A percentile compares a stretch with the other conserved stretches of the same genome.
Evolutionary conservation across 2,888 invertebrate genomes (phyloP).

Genomic region (Polymixis flavicincta): DNA sequence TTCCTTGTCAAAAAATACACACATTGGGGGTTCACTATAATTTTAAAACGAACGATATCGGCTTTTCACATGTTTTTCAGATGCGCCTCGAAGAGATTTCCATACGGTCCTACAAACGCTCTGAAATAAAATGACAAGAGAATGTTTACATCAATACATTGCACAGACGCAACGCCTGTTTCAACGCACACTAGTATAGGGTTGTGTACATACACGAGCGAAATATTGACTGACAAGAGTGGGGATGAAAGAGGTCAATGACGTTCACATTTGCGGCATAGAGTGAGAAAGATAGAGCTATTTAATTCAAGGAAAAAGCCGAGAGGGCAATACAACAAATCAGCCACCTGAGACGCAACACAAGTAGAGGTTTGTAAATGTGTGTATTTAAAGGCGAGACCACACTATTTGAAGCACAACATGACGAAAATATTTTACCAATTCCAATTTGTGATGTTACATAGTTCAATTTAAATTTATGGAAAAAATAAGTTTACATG

Average conservation of each 20-base stretch:
- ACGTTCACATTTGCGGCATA: slow-evolving; percentile 76
- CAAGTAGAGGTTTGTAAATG: slow-evolving; percentile 30
- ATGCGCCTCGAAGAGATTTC: slow-evolving; percentile 76
- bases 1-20: slow-evolving; percentile 56
- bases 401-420: slow-evolving; percentile 5
- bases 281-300: slow-evolving; percentile 69
- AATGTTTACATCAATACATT: slow-evolving; percentile 88
- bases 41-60: slow-evolving; percentile 72
- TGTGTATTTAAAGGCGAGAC: slow-evolving; percentile 22
- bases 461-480: not conserved
- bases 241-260: slow-evolving; percentile 85
- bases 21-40: slow-evolving; percentile 67
- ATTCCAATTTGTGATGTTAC: not conserved
- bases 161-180: slow-evolving; percentile 79
- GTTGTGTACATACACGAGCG: slow-evolving; percentile 65
- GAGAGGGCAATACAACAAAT: slow-evolving; percentile 80
- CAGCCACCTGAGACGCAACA: slow-evolving; percentile 49
- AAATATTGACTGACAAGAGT: slow-evolving; percentile 77
- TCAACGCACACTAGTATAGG: slow-evolving; percentile 76
- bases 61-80: slow-evolving; percentile 83
- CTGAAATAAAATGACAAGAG: slow-evolving; percentile 86
- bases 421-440: not conserved
- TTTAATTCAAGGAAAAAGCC: slow-evolving; percentile 36
- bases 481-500: not conserved
- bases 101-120: slow-evolving; percentile 83